Percentiles rank a stretch among this genome's conserved stretches.
Evolutionary conservation across 2,797 vertebrate species (phyloP).

Genomic region (Crocidura indochinensis): DNA sequence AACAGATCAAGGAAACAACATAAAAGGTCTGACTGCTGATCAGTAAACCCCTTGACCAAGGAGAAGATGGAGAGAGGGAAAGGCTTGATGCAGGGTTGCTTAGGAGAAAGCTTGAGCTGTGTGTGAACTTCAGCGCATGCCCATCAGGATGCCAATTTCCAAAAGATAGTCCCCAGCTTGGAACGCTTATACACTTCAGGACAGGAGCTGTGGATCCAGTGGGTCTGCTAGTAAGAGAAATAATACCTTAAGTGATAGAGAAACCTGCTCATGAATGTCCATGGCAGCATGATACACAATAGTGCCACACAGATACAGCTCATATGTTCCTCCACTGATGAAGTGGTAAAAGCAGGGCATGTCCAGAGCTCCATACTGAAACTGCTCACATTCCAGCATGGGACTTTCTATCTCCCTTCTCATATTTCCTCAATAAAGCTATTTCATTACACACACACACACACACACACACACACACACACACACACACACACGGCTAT

Average conservation of each 20-base stretch:
- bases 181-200: background rate
- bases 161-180: no score
- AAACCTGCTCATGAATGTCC: background rate
- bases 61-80: background rate
- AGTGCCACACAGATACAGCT: background rate
- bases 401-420: no score
- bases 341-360: background rate
- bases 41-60: no score
- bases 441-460: no score
- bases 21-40: background rate
- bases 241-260: background rate
- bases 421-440: no score
- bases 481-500: no score
- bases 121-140: no score
- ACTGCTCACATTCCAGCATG: no score
- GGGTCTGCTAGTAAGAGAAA: background rate
- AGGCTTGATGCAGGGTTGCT: background rate
- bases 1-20: background rate
- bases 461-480: no score
- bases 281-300: background rate
- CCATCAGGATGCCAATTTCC: no score
- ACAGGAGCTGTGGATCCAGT: background rate
- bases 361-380: no score
- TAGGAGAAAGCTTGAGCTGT: background rate
- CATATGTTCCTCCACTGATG: background rate